These are phyloP conservation scores for Chiloscyllium plagiosum DNA, from an alignment of 2,113 vertebrate species.

Conservation along the genomic window DNA sequence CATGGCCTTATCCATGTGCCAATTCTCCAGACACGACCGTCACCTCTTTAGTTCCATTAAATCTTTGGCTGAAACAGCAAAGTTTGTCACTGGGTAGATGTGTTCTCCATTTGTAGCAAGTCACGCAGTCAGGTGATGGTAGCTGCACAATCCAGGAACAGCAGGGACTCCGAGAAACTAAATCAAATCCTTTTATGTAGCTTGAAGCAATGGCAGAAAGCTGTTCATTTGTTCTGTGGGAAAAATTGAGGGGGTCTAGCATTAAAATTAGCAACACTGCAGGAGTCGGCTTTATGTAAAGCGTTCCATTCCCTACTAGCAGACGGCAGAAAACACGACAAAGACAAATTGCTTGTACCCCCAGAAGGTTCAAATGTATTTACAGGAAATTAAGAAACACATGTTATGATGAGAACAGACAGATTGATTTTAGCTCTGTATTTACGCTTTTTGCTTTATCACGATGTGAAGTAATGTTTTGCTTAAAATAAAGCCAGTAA, in stretches of 20 bases:
- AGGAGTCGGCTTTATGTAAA: not conserved
- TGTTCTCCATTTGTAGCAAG: not conserved
- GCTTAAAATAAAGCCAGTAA: not conserved
- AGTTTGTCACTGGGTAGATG: not conserved
- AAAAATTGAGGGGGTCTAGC: not conserved
- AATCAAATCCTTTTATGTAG: not conserved
- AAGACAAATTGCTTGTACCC: not conserved
- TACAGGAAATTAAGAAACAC: not conserved
- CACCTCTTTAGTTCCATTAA: not conserved
- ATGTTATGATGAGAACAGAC: not conserved
- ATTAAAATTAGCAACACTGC: not conserved
- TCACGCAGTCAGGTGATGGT: not conserved
- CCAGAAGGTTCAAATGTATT: not conserved
- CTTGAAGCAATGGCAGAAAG: not conserved
- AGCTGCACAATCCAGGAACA: not conserved
- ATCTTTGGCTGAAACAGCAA: not conserved
- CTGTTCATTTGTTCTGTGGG: not conserved
- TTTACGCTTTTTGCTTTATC: not conserved
- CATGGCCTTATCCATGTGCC: not conserved
- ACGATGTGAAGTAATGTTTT: not conserved
- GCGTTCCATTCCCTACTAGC: not conserved
- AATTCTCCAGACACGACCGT: not conserved
- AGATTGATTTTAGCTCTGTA: not conserved
- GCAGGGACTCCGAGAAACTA: not conserved
- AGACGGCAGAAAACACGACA: not conserved